Conservation (phyloP, 2,888 invertebrate species). For the Xanthorhoe spadicearia region DNA sequence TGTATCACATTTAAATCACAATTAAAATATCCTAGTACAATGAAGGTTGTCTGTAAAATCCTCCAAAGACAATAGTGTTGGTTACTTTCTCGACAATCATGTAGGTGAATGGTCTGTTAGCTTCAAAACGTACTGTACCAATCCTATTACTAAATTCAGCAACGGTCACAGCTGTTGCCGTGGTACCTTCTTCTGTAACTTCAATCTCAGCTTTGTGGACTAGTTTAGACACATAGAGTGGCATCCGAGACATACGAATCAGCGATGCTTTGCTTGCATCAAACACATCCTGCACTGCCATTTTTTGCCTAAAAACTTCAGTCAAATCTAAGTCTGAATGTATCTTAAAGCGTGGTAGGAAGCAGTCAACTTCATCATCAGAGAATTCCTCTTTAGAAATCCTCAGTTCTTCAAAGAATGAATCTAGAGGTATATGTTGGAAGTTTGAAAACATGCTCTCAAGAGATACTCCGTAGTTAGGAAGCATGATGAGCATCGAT, state of each 20-base stretch:
- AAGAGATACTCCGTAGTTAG: constrained; percentile 82
- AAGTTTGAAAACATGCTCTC: constrained; percentile 83
- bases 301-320: constrained; percentile 68
- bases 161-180: constrained; percentile 86
- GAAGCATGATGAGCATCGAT: constrained; percentile 88
- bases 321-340: constrained; percentile 84
- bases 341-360: constrained; percentile 86
- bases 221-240: constrained; percentile 84
- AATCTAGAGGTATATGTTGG: constrained; percentile 69
- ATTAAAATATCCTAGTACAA: constrained; percentile 54
- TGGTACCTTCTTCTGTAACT: constrained; percentile 90
- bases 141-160: constrained; percentile 80
- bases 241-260: constrained; percentile 77
- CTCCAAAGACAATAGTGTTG: constrained; percentile 76
- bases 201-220: constrained; percentile 90
- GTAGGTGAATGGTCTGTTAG: constrained; percentile 88
- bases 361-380: constrained; percentile 87
- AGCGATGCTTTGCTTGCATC: constrained; percentile 63
- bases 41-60: constrained; percentile 68
- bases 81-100: constrained; percentile 87
- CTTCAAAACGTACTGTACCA: constrained; percentile 84
- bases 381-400: constrained; percentile 77
- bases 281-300: constrained; percentile 85
- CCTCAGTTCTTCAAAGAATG: constrained; percentile 80
- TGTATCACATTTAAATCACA: constrained; percentile 18